Evolutionary conservation across 2,797 vertebrate species (phyloP), one percentile per base, ranked within the genome.

Genomic region (Anomalospiza imberbis): DNA sequence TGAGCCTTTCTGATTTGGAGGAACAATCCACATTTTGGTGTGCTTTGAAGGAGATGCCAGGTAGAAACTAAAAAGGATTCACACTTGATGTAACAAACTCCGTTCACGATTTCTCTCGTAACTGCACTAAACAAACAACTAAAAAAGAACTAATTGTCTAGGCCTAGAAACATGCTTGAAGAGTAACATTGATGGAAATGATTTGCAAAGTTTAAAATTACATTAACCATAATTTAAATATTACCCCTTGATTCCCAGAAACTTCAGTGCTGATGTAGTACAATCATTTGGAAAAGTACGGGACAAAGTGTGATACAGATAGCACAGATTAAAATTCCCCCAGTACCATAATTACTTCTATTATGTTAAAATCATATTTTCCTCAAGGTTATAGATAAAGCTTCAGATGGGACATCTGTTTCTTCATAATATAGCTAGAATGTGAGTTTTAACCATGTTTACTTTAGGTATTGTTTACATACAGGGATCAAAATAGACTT

Each of bases 401-500:
- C 92, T 95, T 95, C 88, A 88, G 85, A 94, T 84, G 96, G 95
- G 95, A 97, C 96, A 95, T 83, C 62, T 14, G 6, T 93, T 96
- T 96, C 89, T 94, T 93, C 93, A 92, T 79, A 95, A 95, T 76
- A 93, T 29, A 97, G 88, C 88, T 95, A 95, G 93, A 94, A 93
- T 45, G 80, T 79, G 94, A 97, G 85, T 95, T 97, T 94, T 95
- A 97, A 93, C 88, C 81, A 51, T 57, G 79, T 94, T 95, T 85
- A 95, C 80, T 92, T 91, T 72, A 93, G 80, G 92, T 94, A 96
- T 94, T 83, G 95, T 94, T 97, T 96, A 92, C 94, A 90, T 96
- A 98, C 54, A 98, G 87, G 97, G 97, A 97, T 98, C 98, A 98
- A 98, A 98, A 98, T 98, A 98, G 98, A 98, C 73, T 97, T 98